A percentile compares a stretch with the other conserved stretches of the same genome.
phyloP scores from a whole-genome alignment of 2,888 invertebrate species.

The Leptothorax acervorum region DNA sequence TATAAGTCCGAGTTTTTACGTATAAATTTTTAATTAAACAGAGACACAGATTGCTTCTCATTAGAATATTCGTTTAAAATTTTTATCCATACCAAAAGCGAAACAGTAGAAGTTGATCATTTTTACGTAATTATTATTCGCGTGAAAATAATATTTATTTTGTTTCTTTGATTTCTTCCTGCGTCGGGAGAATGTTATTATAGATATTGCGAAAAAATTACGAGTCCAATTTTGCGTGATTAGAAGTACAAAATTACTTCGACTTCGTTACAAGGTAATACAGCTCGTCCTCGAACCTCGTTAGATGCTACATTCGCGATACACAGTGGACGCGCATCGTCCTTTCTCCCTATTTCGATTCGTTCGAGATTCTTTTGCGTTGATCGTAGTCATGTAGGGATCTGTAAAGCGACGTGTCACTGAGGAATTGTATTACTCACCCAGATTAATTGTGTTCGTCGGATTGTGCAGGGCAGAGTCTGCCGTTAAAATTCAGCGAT shows the following conservation, averaged over 20 bases:
- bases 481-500: constrained; percentile 38
- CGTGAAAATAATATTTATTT: neutral
- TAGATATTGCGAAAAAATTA: neutral
- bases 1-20: neutral
- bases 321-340: neutral
- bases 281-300: constrained; percentile 34
- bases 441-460: constrained; percentile 50
- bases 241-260: neutral
- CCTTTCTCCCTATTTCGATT: constrained; percentile 26
- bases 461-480: constrained; percentile 36
- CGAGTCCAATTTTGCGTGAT: neutral
- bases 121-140: constrained; percentile 1
- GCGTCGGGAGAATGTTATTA: neutral
- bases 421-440: constrained; percentile 59
- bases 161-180: neutral
- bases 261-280: neutral
- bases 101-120: neutral
- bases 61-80: constrained; percentile 13
- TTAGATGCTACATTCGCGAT: constrained; percentile 22
- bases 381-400: constrained; percentile 43
- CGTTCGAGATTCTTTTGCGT: constrained; percentile 39
- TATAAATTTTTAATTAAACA: constrained; percentile 1
- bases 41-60: constrained; percentile 5
- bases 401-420: constrained; percentile 52
- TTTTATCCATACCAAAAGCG: neutral